These are phyloP conservation scores for Acropora yongei DNA, from an alignment of 64 coral and sea anemone genomes.

Conservation along the genomic window DNA sequence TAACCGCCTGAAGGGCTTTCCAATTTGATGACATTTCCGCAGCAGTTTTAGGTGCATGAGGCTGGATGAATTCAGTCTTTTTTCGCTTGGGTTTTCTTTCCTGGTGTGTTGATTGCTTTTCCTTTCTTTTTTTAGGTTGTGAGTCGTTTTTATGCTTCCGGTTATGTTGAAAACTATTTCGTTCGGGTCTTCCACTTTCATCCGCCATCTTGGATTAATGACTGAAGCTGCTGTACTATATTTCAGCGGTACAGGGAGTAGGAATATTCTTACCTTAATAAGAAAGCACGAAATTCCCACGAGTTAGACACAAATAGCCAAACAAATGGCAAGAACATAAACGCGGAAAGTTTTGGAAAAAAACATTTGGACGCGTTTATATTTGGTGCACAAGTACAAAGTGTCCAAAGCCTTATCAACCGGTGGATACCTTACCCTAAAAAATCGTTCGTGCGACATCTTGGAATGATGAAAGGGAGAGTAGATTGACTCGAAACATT, in stretches of 20 bases:
- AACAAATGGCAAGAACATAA: not conserved
- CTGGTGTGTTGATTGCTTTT: not conserved
- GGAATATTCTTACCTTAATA: not conserved
- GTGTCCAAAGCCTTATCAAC: no score
- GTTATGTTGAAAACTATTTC: not conserved
- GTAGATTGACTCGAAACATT: no score
- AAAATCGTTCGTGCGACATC: slow-evolving; percentile 30
- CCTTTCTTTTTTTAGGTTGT: not conserved
- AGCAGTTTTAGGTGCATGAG: slow-evolving; percentile 68
- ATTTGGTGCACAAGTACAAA: no score
- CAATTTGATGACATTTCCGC: slow-evolving; percentile 90
- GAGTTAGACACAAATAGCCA: not conserved
- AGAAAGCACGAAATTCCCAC: not conserved
- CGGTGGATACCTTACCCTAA: no score
- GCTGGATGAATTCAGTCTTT: slow-evolving; percentile 27
- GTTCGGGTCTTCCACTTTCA: not conserved
- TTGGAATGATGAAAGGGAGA: not conserved
- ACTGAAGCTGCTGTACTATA: not conserved
- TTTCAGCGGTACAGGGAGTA: not conserved
- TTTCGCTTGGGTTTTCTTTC: slow-evolving; percentile 30
- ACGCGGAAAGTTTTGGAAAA: not conserved
- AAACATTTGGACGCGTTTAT: no score
- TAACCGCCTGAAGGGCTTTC: slow-evolving; percentile 75
- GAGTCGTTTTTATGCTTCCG: not conserved
- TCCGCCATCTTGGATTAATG: slow-evolving; percentile 2